These are phyloP conservation scores for Graphium colonna DNA, from an alignment of 2,888 invertebrate genomes.

Conservation along the genomic window DNA sequence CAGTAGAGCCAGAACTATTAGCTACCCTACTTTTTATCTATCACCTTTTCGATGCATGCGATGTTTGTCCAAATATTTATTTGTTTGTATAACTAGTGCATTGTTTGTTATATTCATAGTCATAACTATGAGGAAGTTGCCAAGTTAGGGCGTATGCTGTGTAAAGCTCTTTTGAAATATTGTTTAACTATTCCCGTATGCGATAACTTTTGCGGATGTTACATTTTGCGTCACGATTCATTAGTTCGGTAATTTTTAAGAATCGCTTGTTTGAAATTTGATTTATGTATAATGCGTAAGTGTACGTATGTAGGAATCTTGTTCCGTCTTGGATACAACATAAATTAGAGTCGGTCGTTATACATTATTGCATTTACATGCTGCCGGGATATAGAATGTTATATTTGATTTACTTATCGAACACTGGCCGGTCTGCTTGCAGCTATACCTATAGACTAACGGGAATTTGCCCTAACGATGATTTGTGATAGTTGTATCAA, in stretches of 20 bases:
- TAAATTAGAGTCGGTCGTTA: constrained; percentile 8
- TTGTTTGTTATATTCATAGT: constrained; percentile 8
- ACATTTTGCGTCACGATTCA: constrained; percentile 37
- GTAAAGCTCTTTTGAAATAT: background rate
- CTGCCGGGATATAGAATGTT: constrained; percentile 15
- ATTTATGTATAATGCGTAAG: constrained; percentile 34
- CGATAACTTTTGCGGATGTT: constrained; percentile 26
- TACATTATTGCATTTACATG: constrained; percentile 12
- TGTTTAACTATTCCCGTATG: constrained; percentile 11
- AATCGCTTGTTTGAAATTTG: constrained; percentile 24
- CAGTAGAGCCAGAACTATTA: constrained; percentile 36
- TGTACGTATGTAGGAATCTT: constrained; percentile 31
- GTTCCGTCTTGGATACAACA: constrained; percentile 12
- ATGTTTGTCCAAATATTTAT: constrained; percentile 12
- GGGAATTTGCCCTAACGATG: constrained; percentile 20
- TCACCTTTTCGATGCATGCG: constrained; percentile 19
- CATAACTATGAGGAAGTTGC: background rate
- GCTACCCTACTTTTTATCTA: constrained; percentile 23
- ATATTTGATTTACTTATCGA: constrained; percentile 22
- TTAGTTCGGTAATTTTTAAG: constrained; percentile 34
- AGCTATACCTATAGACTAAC: constrained; percentile 13
- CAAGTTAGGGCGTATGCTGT: background rate
- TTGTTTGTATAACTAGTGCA: constrained; percentile 8
- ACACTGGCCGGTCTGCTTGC: constrained; percentile 13
- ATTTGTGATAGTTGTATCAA: constrained; percentile 16